These are phyloP conservation scores for Gobio occitaniae DNA, from an alignment of 2,797 vertebrate genomes.

Conservation along the genomic window DNA sequence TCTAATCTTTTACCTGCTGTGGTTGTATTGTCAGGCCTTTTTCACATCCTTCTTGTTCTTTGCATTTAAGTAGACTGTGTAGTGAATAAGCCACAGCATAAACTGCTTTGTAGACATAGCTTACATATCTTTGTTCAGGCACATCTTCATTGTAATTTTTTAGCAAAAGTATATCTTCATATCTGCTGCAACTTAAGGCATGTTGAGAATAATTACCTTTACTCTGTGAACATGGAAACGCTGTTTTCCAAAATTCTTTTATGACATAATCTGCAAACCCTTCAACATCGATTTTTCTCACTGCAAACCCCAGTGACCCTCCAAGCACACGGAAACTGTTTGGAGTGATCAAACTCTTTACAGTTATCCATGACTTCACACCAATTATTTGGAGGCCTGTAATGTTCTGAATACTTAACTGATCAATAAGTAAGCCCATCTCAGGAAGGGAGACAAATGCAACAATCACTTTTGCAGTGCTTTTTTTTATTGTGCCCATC, in stretches of 20 bases:
- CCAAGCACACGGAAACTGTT: conserved; percentile 55
- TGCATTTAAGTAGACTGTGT: conserved; percentile 49
- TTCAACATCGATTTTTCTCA: conserved; percentile 71
- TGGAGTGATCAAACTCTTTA: neutral
- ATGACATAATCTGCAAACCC: conserved; percentile 71
- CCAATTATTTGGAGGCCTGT: neutral
- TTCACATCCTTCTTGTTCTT: neutral
- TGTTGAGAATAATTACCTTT: neutral
- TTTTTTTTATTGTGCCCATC: neutral
- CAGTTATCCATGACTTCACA: neutral
- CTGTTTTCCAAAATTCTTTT: conserved; percentile 72
- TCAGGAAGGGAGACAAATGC: neutral
- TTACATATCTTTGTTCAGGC: conserved; percentile 72
- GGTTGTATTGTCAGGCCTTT: too few relatives aligned
- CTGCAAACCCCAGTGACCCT: conserved; percentile 76
- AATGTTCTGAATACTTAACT: neutral
- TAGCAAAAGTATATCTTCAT: conserved; percentile 64
- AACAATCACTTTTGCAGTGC: neutral
- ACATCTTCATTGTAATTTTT: conserved; percentile 71
- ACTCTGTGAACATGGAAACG: conserved; percentile 62
- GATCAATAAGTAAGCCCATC: neutral
- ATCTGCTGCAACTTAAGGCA: conserved; percentile 60
- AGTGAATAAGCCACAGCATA: conserved; percentile 77
- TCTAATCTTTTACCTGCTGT: too few relatives aligned
- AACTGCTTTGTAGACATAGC: conserved; percentile 77